Conservation (phyloP, 2,113 vertebrate species). For the Felis chaus region DNA sequence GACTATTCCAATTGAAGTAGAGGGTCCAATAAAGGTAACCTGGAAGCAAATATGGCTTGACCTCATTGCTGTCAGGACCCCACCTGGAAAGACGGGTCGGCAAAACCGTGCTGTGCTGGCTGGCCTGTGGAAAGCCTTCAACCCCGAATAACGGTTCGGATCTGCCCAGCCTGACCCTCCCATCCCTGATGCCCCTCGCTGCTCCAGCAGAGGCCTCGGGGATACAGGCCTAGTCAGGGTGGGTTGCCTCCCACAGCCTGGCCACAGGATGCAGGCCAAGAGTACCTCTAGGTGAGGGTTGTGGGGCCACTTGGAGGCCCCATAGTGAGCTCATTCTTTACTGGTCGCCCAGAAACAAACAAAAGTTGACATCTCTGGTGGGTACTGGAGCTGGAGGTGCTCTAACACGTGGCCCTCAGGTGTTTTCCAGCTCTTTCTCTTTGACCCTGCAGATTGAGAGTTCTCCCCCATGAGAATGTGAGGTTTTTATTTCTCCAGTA, state of each 20-base stretch:
- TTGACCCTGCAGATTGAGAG: background rate
- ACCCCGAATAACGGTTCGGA: background rate
- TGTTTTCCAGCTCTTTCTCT: background rate
- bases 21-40: background rate
- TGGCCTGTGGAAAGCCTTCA: too few species aligned
- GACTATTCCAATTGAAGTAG: background rate
- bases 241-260: background rate
- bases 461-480: background rate
- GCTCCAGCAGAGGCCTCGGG: background rate
- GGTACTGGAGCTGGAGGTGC: background rate
- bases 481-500: background rate
- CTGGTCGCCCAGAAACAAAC: background rate
- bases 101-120: too few species aligned
- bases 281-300: background rate
- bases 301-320: background rate
- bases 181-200: background rate
- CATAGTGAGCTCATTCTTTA: background rate
- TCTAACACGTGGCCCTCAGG: background rate
- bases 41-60: background rate
- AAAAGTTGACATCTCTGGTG: background rate
- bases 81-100: background rate
- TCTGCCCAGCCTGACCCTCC: background rate
- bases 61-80: background rate
- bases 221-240: background rate
- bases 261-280: background rate